Conservation (phyloP, 2,113 vertebrate genomes). For the Zosterops japonicus region DNA sequence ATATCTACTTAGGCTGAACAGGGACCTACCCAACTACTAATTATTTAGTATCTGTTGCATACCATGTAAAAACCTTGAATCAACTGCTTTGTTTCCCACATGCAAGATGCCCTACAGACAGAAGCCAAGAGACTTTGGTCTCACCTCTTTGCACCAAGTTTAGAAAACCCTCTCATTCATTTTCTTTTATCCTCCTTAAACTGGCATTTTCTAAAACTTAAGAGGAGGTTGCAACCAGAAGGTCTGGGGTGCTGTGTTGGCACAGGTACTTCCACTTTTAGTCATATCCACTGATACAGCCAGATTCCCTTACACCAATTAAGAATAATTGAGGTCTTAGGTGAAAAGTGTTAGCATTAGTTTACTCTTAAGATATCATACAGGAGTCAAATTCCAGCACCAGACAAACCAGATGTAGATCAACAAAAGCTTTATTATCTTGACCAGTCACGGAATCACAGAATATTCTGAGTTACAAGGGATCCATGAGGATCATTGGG, state of each 20-base stretch:
- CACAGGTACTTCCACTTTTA: neutral
- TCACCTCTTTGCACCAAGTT: neutral
- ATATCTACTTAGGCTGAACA: neutral
- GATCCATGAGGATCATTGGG: fast-evolving
- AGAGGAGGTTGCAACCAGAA: neutral
- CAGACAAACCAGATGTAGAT: neutral
- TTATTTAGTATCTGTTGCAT: neutral
- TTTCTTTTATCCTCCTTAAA: neutral
- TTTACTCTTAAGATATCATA: neutral
- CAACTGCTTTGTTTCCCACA: neutral
- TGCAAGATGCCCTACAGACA: neutral
- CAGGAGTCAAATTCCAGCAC: neutral
- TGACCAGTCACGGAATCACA: neutral
- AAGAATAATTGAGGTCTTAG: neutral
- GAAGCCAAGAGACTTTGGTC: neutral
- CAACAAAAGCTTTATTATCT: neutral
- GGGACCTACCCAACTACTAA: neutral
- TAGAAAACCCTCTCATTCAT: neutral
- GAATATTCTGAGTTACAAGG: neutral
- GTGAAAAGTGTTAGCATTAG: neutral
- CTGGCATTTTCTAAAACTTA: neutral
- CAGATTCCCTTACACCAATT: neutral
- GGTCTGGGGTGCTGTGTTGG: neutral
- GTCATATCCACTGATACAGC: neutral
- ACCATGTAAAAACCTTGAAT: neutral